Base-by-base conservation (phyloP, 1,140 invertebrate genomes). In the Arion vulgaris region DNA sequence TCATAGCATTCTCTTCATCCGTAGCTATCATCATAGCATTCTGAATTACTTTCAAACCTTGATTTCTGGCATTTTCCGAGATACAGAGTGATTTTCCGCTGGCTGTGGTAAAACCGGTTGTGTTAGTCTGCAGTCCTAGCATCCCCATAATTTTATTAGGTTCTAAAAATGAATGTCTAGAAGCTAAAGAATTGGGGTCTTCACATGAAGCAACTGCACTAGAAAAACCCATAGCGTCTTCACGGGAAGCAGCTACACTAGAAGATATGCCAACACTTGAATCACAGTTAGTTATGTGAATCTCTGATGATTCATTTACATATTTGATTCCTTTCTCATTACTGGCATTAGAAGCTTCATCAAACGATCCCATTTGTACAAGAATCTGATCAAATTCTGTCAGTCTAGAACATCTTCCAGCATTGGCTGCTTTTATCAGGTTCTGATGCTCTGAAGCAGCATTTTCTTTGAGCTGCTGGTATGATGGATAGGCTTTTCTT, bases 11-110 rank as follows among this genome's bases (percentile, higher is more conserved):
- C 62, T 80, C 78, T 57, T 79, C n/a, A n/a, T 45, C 41, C 15
- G 41, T 45, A 45, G 53, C 15, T 57, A n/a, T 19, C 53, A 57
- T 2, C 53, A 57, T 2, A 19, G 53, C 15, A 57, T 57, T n/a
- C 19, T 57, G 53, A 19, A 57, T 57, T 19, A 75, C 26, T 9
- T 66, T 57, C 23, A 71, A 13, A 15, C 74, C 75, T 15, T 75
- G 68, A 45, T 82, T 32, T n/a, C 75, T 72, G 23, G 75, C 39
- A 68, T 69, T 82, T 26, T 77, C 68, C 23, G 84, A 82, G 7
- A 79, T 41, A 51, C 23, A 26, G 28, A 85, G 13, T 1, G 32
- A 0, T 38, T 80, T 82, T 28, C 76, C 81, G 38, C 69, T 73
- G 19, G 83, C 72, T 34, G 49, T 82, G 39, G n/a, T 23, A 39